Evolutionary conservation across 2,797 vertebrate species (phyloP).

Genomic region (Lithobates pipiens): DNA sequence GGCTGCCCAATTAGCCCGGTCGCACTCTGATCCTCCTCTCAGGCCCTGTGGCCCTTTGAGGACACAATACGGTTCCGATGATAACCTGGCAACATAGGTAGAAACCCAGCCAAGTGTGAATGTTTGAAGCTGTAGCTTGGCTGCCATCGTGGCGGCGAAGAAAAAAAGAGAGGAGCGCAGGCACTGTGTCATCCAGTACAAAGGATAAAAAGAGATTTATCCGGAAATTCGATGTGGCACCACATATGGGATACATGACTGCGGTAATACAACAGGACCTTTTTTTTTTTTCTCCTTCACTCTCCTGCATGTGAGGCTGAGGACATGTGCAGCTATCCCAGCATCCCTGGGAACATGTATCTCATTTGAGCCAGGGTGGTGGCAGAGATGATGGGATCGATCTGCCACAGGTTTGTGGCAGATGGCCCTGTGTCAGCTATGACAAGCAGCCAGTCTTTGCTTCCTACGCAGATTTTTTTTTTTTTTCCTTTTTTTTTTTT

Average conservation of each 20-base stretch:
- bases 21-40: constrained; percentile 76
- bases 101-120: constrained; percentile 83
- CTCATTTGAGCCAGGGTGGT: constrained; percentile 87
- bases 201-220: constrained; percentile 85
- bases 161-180: constrained; percentile 80
- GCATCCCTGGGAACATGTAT: constrained; percentile 87
- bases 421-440: constrained; percentile 95
- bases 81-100: constrained; percentile 92
- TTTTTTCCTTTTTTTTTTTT: constrained; percentile 66
- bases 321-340: constrained; percentile 92
- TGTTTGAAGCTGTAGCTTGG: constrained; percentile 87
- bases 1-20: constrained; percentile 78
- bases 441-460: constrained; percentile 91
- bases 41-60: constrained; percentile 84
- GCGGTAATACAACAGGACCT: constrained; percentile 85
- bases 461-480: constrained; percentile 88
- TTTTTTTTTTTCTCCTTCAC: constrained; percentile 76
- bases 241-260: constrained; percentile 95
- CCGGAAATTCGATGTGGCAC: constrained; percentile 95
- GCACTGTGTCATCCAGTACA: constrained; percentile 89
- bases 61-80: constrained; percentile 80
- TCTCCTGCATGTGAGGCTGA: constrained; percentile 89
- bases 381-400: constrained; percentile 84
- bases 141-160: constrained; percentile 85
- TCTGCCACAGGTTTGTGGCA: constrained; percentile 96